These are phyloP conservation scores for Ceraclea dissimilis DNA, from an alignment of 2,888 invertebrate species.

Conservation along the genomic window DNA sequence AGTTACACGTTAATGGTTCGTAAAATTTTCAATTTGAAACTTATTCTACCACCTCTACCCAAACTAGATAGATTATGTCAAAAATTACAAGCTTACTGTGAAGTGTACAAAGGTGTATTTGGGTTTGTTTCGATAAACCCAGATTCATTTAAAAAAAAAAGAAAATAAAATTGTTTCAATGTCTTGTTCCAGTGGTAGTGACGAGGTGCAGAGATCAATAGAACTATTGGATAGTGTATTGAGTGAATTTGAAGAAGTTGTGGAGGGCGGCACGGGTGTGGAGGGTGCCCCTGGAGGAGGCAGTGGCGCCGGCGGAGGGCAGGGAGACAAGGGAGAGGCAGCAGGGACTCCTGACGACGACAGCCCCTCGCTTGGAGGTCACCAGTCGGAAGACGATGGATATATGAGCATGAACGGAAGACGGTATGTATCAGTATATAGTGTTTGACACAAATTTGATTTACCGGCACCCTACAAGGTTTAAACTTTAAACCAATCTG, in stretches of 20 bases:
- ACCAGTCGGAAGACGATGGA: slow-evolving; percentile 85
- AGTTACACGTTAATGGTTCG: too few relatives aligned
- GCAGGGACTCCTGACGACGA: slow-evolving; percentile 51
- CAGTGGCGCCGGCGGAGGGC: slow-evolving; percentile 36
- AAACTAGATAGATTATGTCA: too few relatives aligned
- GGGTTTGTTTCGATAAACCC: too few relatives aligned
- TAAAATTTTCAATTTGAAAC: too few relatives aligned
- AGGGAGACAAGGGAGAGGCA: slow-evolving; percentile 27
- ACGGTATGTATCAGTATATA: slow-evolving; percentile 45
- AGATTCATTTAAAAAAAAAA: too few relatives aligned
- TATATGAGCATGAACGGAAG: slow-evolving; percentile 90
- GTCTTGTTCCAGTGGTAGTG: slow-evolving; percentile 60
- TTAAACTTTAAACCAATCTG: too few relatives aligned
- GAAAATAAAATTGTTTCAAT: too few relatives aligned
- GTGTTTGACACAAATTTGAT: too few relatives aligned
- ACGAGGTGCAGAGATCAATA: slow-evolving; percentile 83
- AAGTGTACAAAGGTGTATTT: too few relatives aligned
- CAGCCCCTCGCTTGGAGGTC: slow-evolving; percentile 71
- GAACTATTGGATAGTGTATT: slow-evolving; percentile 83
- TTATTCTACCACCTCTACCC: too few relatives aligned
- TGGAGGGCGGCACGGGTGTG: slow-evolving; percentile 45
- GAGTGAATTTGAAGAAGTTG: slow-evolving; percentile 82
- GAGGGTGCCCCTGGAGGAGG: slow-evolving; percentile 45
- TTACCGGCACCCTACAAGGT: too few relatives aligned
- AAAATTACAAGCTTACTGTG: too few relatives aligned